Evolutionary conservation across 2,113 vertebrate genomes (phyloP).

Genomic region (Bothrops jararaca): DNA sequence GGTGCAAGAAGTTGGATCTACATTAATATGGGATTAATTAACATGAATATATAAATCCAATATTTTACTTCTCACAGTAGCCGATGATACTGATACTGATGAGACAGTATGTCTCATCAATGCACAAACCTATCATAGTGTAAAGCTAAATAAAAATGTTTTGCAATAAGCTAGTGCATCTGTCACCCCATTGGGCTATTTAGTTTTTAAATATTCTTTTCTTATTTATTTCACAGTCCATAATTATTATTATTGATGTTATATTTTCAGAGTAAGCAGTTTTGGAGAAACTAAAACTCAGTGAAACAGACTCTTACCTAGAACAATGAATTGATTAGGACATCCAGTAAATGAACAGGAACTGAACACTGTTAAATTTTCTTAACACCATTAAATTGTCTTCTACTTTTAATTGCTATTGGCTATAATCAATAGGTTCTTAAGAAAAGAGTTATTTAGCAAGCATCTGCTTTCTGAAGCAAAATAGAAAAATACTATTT

Average conservation of each 20-base stretch:
- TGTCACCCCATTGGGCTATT: conserved; percentile 36
- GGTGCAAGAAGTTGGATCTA: neutral
- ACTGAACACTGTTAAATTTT: conserved; percentile 75
- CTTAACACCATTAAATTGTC: conserved; percentile 68
- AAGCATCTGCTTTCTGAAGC: conserved; percentile 60
- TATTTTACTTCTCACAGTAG: neutral
- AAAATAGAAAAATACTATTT: conserved; percentile 65
- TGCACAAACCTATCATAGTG: neutral
- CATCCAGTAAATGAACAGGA: conserved; percentile 79
- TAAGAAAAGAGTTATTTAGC: conserved; percentile 73
- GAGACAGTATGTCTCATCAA: neutral
- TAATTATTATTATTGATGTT: conserved; percentile 49
- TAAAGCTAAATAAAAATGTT: conserved; percentile 16
- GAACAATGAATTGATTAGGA: conserved; percentile 73
- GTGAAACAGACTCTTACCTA: conserved; percentile 69
- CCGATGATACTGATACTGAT: neutral
- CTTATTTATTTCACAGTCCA: conserved; percentile 47
- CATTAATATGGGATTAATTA: neutral
- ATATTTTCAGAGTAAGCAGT: conserved; percentile 61
- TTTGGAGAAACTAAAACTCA: conserved; percentile 44
- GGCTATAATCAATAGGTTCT: conserved; percentile 75
- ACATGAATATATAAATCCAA: neutral
- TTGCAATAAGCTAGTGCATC: conserved; percentile 38
- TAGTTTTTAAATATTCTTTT: conserved; percentile 43
- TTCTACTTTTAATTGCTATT: conserved; percentile 79